Evolutionary conservation across 2,888 invertebrate genomes (phyloP), one percentile per base, ranked within the genome.

Genomic region (Phytoseiulus persimilis): DNA sequence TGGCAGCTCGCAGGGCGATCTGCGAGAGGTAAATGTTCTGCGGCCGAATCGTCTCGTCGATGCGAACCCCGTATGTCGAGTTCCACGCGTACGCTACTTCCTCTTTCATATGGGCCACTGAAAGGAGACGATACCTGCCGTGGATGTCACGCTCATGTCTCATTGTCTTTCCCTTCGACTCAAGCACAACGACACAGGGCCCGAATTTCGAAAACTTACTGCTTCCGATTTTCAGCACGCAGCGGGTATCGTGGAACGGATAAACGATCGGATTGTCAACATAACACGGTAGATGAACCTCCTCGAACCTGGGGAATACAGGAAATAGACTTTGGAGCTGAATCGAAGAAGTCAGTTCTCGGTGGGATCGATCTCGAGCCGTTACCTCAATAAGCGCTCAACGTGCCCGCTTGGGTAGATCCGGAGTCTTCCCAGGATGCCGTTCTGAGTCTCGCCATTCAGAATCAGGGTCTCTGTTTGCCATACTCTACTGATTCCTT

Each of bases 71-170:
- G 39, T 32, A 87, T 6, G 87, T 87, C 28, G n/a, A 39, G 14
- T 87, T 32, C 87, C 87, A 87, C 9, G 6, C 14, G 33, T 87
- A 87, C 0, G 32, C 32, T 23, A 87, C 33, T 33, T 87, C 87
- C 45, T 87, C 87, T 14, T n/a, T 45, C 33, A 87, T 87, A 33
- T 87, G 87, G 33, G 87, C 32, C 87, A 87, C 87, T 84, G 32
- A 31, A 84, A 18, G 31, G 23, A 31, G 18, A n/a, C 39, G 39
- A 9, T 39, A n/a, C n/a, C n/a, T n/a, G n/a, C n/a, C n/a, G n/a
- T n/a, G n/a, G n/a, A n/a, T n/a, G n/a, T n/a, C n/a, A n/a, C n/a
- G n/a, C n/a, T n/a, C n/a, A n/a, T n/a, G n/a, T n/a, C n/a, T n/a
- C n/a, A n/a, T n/a, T n/a, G n/a, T n/a, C n/a, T n/a, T n/a, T n/a